Conservation (phyloP, 2,797 vertebrate genomes). For the Myotis vivesi region DNA sequence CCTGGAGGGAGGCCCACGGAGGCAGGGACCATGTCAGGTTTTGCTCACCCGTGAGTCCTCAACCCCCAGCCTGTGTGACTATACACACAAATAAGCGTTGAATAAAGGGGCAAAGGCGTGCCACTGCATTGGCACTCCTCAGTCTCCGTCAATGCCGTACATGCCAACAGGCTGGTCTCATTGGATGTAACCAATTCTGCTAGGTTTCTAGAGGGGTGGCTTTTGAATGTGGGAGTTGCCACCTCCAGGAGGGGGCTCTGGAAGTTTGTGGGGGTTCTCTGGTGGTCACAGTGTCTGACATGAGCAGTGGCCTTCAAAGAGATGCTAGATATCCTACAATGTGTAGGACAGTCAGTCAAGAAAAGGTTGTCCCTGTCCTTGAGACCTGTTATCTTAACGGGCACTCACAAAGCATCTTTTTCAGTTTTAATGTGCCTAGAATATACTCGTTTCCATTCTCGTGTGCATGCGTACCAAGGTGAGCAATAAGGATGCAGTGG, state of each 20-base stretch:
- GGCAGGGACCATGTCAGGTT: neutral
- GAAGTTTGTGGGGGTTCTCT: neutral
- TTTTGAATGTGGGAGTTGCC: neutral
- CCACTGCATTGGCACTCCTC: fast-evolving
- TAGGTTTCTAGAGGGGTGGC: neutral
- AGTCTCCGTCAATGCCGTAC: fast-evolving
- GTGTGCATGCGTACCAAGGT: neutral
- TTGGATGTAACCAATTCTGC: too few species aligned
- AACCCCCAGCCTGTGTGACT: neutral
- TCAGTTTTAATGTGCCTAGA: neutral
- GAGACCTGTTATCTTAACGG: neutral
- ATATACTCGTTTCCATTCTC: neutral
- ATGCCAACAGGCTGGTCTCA: neutral
- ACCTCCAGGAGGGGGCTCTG: neutral
- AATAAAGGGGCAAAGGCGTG: neutral
- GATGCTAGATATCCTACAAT: neutral
- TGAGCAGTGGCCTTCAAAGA: neutral
- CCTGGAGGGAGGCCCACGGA: neutral
- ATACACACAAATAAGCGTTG: too few species aligned
- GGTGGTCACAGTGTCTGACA: neutral
- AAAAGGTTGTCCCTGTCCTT: neutral
- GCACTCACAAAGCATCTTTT: neutral
- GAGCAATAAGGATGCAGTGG: neutral
- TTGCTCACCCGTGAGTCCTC: neutral
- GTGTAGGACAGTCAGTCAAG: neutral